These are phyloP conservation scores for Solen grandis DNA, from an alignment of 1,140 invertebrate genomes.

Conservation along the genomic window DNA sequence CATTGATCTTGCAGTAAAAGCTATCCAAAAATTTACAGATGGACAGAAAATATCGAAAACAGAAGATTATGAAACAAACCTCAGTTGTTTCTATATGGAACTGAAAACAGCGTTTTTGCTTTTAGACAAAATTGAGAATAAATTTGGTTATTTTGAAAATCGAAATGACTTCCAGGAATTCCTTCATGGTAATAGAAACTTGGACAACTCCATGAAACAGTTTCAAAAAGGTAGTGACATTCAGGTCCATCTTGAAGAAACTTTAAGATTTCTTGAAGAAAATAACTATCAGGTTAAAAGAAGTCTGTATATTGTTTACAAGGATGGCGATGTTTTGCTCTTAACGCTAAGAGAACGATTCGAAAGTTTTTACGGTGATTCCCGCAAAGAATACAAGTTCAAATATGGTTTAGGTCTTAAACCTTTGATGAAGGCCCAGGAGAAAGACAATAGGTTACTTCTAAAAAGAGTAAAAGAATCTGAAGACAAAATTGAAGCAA, in stretches of 20 bases:
- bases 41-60: slow-evolving; percentile 13
- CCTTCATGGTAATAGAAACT: too few species aligned
- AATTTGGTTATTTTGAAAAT: slow-evolving; percentile 4
- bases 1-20: slow-evolving; percentile 25
- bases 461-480: background rate
- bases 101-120: slow-evolving; percentile 29
- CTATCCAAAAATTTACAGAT: slow-evolving; percentile 19
- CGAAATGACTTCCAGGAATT: background rate
- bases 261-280: slow-evolving; percentile 25
- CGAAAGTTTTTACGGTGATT: slow-evolving; percentile 43
- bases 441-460: background rate
- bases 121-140: slow-evolving; percentile 23
- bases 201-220: too few species aligned
- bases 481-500: background rate
- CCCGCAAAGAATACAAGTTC: slow-evolving; percentile 11
- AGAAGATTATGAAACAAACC: slow-evolving; percentile 26
- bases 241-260: slow-evolving; percentile 29
- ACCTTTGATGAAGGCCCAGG: slow-evolving; percentile 28
- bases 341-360: slow-evolving; percentile 30
- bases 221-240: background rate
- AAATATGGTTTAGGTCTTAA: slow-evolving; percentile 34
- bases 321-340: slow-evolving; percentile 21
- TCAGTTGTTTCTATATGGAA: slow-evolving; percentile 33
- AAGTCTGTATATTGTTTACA: slow-evolving; percentile 10
- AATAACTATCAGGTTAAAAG: slow-evolving; percentile 20